Evolutionary conservation across 1,140 invertebrate genomes (phyloP).

Genomic region (Drosophila aff.): DNA sequence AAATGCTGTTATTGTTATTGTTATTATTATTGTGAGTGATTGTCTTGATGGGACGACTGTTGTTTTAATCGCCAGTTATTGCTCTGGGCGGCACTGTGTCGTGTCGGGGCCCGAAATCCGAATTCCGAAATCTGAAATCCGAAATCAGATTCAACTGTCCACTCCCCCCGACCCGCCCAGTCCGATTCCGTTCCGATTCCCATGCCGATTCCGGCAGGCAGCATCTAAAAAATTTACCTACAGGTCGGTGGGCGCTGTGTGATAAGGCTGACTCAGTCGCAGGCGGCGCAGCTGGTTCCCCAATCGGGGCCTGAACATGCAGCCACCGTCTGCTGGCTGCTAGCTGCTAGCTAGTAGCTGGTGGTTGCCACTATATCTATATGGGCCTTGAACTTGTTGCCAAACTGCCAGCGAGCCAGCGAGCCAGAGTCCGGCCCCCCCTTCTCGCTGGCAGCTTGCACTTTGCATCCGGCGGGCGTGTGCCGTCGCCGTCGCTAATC

Average conservation of each 20-base stretch:
- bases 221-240: conserved; percentile 36
- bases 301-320: conserved; percentile 75
- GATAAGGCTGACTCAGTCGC: conserved; percentile 69
- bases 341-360: background rate
- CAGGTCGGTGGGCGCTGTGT: conserved; percentile 13
- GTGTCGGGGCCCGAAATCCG: conserved; percentile 75
- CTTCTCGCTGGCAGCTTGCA: conserved; percentile 14
- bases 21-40: conserved; percentile 38
- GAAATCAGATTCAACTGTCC: conserved; percentile 50
- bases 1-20: conserved; percentile 28
- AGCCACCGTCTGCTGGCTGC: conserved; percentile 35
- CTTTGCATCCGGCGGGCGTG: conserved; percentile 35
- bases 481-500: conserved; percentile 25
- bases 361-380: conserved; percentile 9
- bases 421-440: background rate
- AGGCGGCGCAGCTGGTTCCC: conserved; percentile 5
- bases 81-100: conserved; percentile 11
- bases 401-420: conserved; percentile 31
- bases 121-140: conserved; percentile 75
- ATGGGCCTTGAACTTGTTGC: conserved; percentile 69
- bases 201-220: conserved; percentile 16
- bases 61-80: conserved; percentile 60
- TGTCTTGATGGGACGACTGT: conserved; percentile 25
- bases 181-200: conserved; percentile 21
- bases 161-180: background rate